Base-by-base conservation (phyloP, 2,113 vertebrate genomes). In the Saccopteryx leptura region DNA sequence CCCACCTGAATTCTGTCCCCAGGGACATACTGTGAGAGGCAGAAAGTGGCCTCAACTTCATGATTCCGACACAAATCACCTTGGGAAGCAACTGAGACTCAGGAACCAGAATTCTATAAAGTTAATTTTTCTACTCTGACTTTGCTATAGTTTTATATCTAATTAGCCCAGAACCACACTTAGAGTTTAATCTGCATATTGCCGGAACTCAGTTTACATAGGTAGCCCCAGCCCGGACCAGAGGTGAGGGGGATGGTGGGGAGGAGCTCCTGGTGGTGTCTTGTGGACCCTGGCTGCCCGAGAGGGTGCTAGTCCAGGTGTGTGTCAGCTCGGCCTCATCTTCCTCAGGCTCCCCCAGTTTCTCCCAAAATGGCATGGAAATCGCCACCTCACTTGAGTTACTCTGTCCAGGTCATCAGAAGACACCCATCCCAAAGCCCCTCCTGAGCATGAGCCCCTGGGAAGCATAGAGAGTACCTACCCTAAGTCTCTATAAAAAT, bases 81-180 rank as follows among this genome's bases (percentile, higher is more conserved):
- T 65, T 60, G 19, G n/a, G 68, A 88, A 91, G 23, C 12, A 79
- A 19, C 2, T 60, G 60, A 78, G 69, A 82, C 28, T 18, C 23
- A 72, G 88, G 39, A 89, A 61, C 15, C 58, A 85, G 48, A 87
- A 39, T 86, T 46, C 48, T 76, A 11, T 71, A 9, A 65, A 50
- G 74, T 82, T 46, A 56, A 24, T 76, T 91, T 80, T 85, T 9
- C 80, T 86, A 66, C 50, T 87, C 21, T 75, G 75, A 86, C 68
- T 94, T 75, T 39, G 4, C 39, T 76, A 18, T 18, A 23, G 52
- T 83, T 68, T 11, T 75, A 4, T 28, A 72, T 56, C 21, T 6
- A 39, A 76, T 85, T 72, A 89, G 24, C 31, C 39, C 21, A 61
- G 74, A 89, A 46, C 60, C 63, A 72, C 58, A 56, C 33, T 28